Evolutionary conservation across 1,140 invertebrate genomes (phyloP).

Genomic region (Diorhabda sublineata): DNA sequence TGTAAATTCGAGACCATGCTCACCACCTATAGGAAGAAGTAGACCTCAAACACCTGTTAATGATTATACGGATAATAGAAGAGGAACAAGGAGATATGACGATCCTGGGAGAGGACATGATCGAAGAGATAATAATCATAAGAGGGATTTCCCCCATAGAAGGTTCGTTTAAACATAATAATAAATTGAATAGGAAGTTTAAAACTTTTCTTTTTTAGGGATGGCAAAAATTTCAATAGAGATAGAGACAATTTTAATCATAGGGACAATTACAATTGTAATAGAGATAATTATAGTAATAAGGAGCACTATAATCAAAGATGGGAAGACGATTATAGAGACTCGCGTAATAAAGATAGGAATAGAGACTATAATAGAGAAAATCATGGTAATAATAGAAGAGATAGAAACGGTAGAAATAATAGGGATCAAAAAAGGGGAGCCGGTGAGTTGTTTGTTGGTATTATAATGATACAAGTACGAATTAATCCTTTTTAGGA

Average conservation of each 20-base stretch:
- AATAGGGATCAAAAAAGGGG: constrained; percentile 13
- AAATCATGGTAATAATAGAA: constrained; percentile 3
- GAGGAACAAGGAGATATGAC: constrained; percentile 11
- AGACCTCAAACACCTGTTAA: constrained; percentile 30
- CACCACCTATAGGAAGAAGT: constrained; percentile 42
- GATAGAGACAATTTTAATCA: constrained; percentile 9
- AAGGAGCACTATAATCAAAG: constrained; percentile 4
- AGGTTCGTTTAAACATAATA: constrained; percentile 1
- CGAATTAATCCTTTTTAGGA: not conserved
- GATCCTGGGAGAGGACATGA: constrained; percentile 7
- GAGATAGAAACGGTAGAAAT: constrained; percentile 15
- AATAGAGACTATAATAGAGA: constrained; percentile 10
- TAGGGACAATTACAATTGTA: constrained; percentile 23
- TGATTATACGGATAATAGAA: constrained; percentile 20
- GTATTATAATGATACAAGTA: no score
- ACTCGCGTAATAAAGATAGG: constrained; percentile 5
- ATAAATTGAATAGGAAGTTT: not conserved
- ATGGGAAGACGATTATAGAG: constrained; percentile 16
- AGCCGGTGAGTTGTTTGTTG: not conserved
- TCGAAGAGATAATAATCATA: constrained; percentile 2
- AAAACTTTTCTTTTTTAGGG: constrained; percentile 4
- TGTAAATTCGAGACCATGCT: constrained; percentile 48
- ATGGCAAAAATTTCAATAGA: not conserved
- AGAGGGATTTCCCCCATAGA: not conserved
- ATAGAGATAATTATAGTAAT: constrained; percentile 13